Percentiles rank a stretch among this genome's conserved stretches.
Conservation (phyloP, 2,888 invertebrate genomes). For the Drosophila heteroneura region DNA sequence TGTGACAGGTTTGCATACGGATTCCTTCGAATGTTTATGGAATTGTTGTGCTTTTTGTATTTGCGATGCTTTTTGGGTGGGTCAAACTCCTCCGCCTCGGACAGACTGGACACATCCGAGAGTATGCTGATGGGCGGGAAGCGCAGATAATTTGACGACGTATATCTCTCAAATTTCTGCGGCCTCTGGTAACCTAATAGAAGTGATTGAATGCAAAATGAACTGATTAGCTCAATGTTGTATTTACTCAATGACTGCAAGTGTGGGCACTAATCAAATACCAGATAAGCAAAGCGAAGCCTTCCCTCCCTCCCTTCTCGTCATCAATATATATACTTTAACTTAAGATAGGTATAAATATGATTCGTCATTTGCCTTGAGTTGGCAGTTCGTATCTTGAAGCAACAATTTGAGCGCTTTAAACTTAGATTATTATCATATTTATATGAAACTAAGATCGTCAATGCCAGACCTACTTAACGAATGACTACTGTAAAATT, state of each 20-base stretch:
- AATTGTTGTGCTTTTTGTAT: slow-evolving; percentile 21
- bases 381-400: background rate
- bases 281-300: slow-evolving; percentile 4
- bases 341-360: background rate
- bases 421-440: background rate
- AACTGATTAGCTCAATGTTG: slow-evolving; percentile 11
- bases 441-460: background rate
- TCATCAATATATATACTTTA: background rate
- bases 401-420: background rate
- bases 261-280: background rate
- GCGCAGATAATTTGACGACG: slow-evolving; percentile 21
- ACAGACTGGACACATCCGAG: slow-evolving; percentile 65
- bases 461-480: background rate
- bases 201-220: background rate
- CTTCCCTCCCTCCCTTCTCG: background rate
- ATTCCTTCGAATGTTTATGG: slow-evolving; percentile 16
- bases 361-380: background rate
- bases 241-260: background rate
- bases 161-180: slow-evolving; percentile 15
- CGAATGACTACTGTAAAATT: background rate
- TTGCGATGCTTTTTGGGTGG: slow-evolving; percentile 46
- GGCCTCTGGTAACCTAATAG: slow-evolving; percentile 54
- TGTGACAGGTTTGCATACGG: slow-evolving; percentile 8
- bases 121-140: slow-evolving; percentile 53
- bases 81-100: slow-evolving; percentile 43